These are phyloP conservation scores for Imbricaverruca yamaguchii DNA, from an alignment of 2,888 invertebrate genomes.

Conservation along the genomic window DNA sequence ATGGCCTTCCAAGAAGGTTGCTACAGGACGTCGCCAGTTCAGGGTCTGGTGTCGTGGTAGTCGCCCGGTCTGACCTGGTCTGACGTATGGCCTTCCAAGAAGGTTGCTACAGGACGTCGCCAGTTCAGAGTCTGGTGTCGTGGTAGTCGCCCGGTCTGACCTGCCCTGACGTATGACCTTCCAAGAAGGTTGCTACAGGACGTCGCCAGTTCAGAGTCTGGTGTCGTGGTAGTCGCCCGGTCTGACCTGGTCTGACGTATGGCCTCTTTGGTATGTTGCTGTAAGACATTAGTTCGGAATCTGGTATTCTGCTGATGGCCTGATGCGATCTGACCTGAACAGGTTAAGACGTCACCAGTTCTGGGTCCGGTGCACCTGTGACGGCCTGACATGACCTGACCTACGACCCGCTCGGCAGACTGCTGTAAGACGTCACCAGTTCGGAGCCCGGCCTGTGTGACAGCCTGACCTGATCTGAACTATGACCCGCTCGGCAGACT, in stretches of 20 bases:
- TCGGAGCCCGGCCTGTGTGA: constrained; percentile 84
- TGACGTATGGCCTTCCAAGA: constrained; percentile 29
- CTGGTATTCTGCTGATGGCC: too few species aligned
- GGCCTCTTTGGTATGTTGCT: too few species aligned
- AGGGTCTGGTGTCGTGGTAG: constrained; percentile 82
- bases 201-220: constrained; percentile 80
- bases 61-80: constrained; percentile 49
- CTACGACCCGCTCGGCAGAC: constrained; percentile 42
- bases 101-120: constrained; percentile 82
- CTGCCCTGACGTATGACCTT: too few species aligned
- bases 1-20: constrained; percentile 48
- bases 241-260: too few species aligned
- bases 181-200: too few species aligned
- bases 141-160: constrained; percentile 79
- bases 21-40: constrained; percentile 86
- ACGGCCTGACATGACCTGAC: background rate
- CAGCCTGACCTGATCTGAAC: constrained; percentile 46
- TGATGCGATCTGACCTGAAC: too few species aligned
- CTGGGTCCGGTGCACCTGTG: too few species aligned
- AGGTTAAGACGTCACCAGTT: constrained; percentile 51
- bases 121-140: constrained; percentile 83
- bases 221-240: constrained; percentile 86
- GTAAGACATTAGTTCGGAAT: too few species aligned
- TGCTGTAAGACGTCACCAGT: constrained; percentile 83
- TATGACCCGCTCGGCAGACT: constrained; percentile 46